Evolutionary conservation across 37 sponge, comb jelly and placozoan species (phyloP), one percentile per base, ranked within the genome.

Genomic region (Ianthella basta): DNA sequence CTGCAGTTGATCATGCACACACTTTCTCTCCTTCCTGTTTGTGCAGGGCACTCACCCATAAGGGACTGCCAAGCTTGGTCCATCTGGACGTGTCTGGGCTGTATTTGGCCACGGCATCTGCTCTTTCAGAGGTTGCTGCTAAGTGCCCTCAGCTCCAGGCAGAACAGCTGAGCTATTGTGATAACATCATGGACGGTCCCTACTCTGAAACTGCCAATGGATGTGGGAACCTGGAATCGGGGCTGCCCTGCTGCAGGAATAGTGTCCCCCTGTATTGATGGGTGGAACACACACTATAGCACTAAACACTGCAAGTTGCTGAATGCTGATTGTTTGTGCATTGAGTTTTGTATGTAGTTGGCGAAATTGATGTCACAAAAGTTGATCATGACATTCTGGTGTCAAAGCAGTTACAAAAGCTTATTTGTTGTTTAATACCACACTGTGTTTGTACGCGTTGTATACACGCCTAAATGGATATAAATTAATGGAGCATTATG

Each of bases 141-240:
- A 61, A 56, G 50, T 93, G 90, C 57, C 88, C 91, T 32, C 6
- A 54, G n/a, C 88, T 95, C 27, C 59, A 79, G 14, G 94, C 92
- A 13, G 96, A 95, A 70, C 39, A 87, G 18, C 82, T 95, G 24
- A 94, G 82, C 87, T 95, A 95, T 84, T 95, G 96, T 59, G 96
- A 95, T 75, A 90, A 95, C 87, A 90, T 93, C 80, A 32, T 55
- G 65, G 75, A 90, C 34, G 96, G 96, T 23, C 96, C 96, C 39
- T 93, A 86, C 60, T 25, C 89, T 23, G 80, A 80, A 18, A 57
- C 53, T 38, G 88, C 96, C 68, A 92, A 85, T 79, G 96, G 96
- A 37, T 95, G 96, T 59, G 85, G 79, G 74, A 95, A 90, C 63
- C 56, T 94, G 25, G 89, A 86, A 0, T 27, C 57, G 12, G 82